These are phyloP conservation scores for Ctenosaura bakeri DNA, from an alignment of 2,797 vertebrate genomes.

Conservation along the genomic window DNA sequence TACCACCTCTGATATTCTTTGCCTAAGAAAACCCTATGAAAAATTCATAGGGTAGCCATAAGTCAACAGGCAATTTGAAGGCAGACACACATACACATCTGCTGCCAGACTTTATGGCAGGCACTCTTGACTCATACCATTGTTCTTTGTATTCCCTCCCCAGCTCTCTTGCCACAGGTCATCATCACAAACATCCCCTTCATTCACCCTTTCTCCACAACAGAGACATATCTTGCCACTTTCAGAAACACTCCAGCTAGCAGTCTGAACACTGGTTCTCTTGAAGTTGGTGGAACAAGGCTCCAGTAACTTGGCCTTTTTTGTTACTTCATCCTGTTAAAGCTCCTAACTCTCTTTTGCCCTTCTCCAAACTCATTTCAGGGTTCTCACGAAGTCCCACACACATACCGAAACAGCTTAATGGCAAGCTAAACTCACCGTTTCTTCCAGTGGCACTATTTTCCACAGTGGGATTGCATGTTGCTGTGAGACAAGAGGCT, in stretches of 20 bases:
- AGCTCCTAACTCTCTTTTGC: constrained; percentile 47
- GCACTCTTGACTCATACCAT: constrained; percentile 5
- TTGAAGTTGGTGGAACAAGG: constrained; percentile 67
- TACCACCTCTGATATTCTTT: no score
- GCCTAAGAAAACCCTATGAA: no score
- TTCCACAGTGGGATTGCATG: no score
- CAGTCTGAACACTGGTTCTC: constrained; percentile 45
- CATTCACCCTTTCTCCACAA: neutral
- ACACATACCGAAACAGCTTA: constrained; percentile 31
- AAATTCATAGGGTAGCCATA: no score
- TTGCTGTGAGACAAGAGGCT: no score
- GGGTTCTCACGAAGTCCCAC: constrained; percentile 7
- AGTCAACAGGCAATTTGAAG: no score
- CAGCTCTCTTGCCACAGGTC: neutral
- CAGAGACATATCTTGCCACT: neutral
- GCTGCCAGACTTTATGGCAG: neutral
- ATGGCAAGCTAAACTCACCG: constrained; percentile 66
- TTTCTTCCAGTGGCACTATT: neutral
- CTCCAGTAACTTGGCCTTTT: constrained; percentile 63
- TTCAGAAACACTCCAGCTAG: constrained; percentile 9
- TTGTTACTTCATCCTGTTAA: constrained; percentile 69
- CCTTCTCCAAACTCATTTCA: constrained; percentile 54
- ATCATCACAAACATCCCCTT: neutral
- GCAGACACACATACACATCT: neutral
- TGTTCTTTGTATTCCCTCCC: constrained; percentile 34